A percentile compares a stretch with the other conserved stretches of the same genome.
Evolutionary conservation across 2,113 vertebrate species (phyloP).

Genomic region (Megaceryle maxima): DNA sequence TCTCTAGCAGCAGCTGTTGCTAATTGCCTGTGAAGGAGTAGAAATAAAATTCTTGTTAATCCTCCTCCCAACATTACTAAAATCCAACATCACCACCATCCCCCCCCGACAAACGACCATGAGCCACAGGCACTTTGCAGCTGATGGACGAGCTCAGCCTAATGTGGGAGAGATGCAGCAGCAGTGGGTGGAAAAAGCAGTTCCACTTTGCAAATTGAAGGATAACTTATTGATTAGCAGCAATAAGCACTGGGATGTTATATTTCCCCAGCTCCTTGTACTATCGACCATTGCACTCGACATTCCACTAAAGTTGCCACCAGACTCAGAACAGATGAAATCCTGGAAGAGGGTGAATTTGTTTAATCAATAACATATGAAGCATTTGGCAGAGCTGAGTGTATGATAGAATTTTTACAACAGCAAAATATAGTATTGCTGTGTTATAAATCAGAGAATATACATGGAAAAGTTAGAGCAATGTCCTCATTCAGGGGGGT

Average conservation of each 20-base stretch:
- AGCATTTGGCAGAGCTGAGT: conserved; percentile 10
- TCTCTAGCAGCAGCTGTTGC: conserved; percentile 5
- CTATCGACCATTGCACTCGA: neutral
- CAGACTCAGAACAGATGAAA: neutral
- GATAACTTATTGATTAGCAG: neutral
- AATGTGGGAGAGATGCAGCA: neutral
- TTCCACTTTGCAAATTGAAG: neutral
- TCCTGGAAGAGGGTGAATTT: conserved; percentile 29
- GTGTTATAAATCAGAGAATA: conserved; percentile 51
- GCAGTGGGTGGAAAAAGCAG: neutral
- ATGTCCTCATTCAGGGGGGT: conserved; percentile 15
- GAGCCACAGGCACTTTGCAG: neutral
- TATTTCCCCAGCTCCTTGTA: neutral
- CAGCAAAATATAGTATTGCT: conserved; percentile 14
- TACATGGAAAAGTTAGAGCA: conserved; percentile 48
- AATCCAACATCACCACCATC: neutral
- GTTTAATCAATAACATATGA: conserved; percentile 62
- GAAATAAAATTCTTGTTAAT: conserved; percentile 43
- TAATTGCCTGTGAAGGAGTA: conserved; percentile 54
- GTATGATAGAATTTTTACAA: conserved; percentile 23
- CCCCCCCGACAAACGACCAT: neutral
- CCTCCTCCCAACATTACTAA: conserved; percentile 11
- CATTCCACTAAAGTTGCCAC: neutral
- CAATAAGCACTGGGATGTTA: neutral
- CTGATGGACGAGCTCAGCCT: neutral